Evolutionary conservation across 1,140 invertebrate species (phyloP).

Genomic region (Tetraneura akinire): DNA sequence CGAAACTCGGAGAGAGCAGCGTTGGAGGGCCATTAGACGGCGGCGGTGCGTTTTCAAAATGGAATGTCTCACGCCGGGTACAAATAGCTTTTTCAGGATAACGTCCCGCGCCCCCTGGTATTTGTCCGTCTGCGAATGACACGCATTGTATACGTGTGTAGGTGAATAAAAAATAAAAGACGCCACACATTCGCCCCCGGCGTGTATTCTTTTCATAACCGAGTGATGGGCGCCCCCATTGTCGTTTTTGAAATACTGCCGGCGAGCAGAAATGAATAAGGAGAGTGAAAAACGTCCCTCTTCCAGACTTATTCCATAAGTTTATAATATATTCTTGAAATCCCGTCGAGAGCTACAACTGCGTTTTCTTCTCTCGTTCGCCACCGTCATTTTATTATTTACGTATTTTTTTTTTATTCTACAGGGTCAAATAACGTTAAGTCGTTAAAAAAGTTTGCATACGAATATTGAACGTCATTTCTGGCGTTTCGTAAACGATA

Average conservation of each 20-base stretch:
- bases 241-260: conserved; percentile 14
- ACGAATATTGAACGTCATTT: too few species aligned
- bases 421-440: too few species aligned
- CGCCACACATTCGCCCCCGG: conserved; percentile 11
- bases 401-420: too few species aligned
- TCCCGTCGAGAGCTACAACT: neutral
- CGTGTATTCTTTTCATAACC: neutral
- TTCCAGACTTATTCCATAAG: too few species aligned
- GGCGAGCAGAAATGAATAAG: neutral
- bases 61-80: neutral
- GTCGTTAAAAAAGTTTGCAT: too few species aligned
- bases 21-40: conserved; percentile 29
- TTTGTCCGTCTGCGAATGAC: conserved; percentile 31
- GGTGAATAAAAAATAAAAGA: neutral
- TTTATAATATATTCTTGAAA: neutral
- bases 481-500: too few species aligned
- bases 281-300: too few species aligned
- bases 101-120: neutral
- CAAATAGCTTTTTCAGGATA: conserved; percentile 41
- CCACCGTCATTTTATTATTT: too few species aligned
- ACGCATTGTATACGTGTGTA: neutral
- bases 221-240: conserved; percentile 23
- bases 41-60: neutral
- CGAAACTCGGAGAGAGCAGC: too few species aligned
- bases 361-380: too few species aligned